phyloP scores from a whole-genome alignment of 23 tunicate species.

The Corella eumyota region DNA sequence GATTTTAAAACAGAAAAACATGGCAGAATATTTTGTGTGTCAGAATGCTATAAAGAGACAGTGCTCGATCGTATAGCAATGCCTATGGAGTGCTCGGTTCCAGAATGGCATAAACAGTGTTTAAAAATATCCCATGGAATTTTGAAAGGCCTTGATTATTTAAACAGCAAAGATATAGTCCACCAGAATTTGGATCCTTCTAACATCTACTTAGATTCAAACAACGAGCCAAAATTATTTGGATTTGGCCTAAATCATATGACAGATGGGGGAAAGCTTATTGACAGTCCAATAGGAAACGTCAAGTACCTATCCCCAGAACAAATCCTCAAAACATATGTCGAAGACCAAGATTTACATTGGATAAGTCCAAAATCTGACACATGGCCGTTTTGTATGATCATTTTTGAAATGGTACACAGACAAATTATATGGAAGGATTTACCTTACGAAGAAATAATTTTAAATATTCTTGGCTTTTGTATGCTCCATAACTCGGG shows the following conservation, averaged over 20 bases:
- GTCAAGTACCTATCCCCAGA: constrained; percentile 70
- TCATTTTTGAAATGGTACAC: constrained; percentile 46
- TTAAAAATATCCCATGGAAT: constrained; percentile 17
- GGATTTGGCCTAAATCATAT: constrained; percentile 69
- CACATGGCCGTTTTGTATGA: constrained; percentile 64
- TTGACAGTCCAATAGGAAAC: constrained; percentile 37
- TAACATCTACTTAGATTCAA: constrained; percentile 25
- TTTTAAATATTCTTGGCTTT: constrained; percentile 25
- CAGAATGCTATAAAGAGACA: constrained; percentile 40
- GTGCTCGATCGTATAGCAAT: constrained; percentile 6
- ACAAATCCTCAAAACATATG: constrained; percentile 11
- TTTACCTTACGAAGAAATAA: constrained; percentile 11
- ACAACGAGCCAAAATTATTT: constrained; percentile 34
- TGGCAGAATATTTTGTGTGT: constrained; percentile 71
- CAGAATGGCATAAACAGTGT: constrained; percentile 30
- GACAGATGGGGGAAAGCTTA: constrained; percentile 62
- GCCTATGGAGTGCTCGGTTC: neutral
- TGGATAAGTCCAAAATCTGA: constrained; percentile 34
- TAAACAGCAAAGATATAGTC: constrained; percentile 23
- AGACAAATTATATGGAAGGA: constrained; percentile 20
- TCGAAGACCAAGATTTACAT: neutral
- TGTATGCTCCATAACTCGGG: constrained; percentile 12
- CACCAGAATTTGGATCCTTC: constrained; percentile 58
- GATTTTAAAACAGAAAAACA: constrained; percentile 67
- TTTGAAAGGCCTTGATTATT: constrained; percentile 31